A percentile compares a stretch with the other conserved stretches of the same genome.
These are phyloP conservation scores for Hartigia nigra DNA, from an alignment of 2,888 invertebrate species.

Conservation along the genomic window DNA sequence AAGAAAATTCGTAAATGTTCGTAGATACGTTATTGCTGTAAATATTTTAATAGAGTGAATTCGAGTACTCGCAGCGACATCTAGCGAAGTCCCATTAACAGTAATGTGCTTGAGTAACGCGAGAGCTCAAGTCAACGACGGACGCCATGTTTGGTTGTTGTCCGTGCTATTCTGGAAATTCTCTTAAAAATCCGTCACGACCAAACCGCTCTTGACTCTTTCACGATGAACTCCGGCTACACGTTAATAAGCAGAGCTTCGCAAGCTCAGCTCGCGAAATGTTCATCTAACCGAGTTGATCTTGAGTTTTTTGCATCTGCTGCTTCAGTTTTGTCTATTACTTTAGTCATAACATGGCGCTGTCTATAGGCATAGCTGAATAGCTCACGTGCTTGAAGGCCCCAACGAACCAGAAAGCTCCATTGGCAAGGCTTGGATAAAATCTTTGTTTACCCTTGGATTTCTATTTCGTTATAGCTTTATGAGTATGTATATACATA, in stretches of 20 bases:
- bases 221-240: not conserved
- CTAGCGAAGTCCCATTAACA: not conserved
- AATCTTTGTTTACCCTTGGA: not conserved
- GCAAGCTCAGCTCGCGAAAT: not conserved
- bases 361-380: not conserved
- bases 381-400: not conserved
- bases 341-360: not conserved
- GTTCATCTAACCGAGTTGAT: not conserved
- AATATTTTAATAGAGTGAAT: not conserved
- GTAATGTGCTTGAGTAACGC: not conserved
- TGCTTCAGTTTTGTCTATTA: not conserved
- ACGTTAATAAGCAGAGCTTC: not conserved
- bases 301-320: not conserved
- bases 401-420: not conserved
- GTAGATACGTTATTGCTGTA: not conserved
- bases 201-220: not conserved
- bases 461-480: not conserved
- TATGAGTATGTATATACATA: not conserved
- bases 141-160: not conserved
- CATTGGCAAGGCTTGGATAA: not conserved
- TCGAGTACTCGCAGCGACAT: not conserved
- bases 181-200: not conserved
- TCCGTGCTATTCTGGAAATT: not conserved
- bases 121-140: not conserved
- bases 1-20: not conserved